Conservation (phyloP, 2,888 invertebrate species). For the Therioaphis trifolii region DNA sequence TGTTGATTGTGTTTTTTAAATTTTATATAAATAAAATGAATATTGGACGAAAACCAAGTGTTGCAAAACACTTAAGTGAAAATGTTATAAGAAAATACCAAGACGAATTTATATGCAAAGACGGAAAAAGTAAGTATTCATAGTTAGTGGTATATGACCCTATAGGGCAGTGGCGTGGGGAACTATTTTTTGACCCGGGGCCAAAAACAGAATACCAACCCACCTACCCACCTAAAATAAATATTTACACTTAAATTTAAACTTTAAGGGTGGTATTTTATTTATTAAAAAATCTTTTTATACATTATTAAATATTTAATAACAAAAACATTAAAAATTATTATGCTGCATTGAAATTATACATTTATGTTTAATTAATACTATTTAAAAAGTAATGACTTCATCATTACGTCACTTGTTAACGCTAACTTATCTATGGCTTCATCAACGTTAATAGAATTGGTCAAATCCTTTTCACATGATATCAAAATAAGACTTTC, state of each 20-base stretch:
- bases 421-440: slow-evolving; percentile 21
- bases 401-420: slow-evolving; percentile 25
- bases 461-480: slow-evolving; percentile 21
- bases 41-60: too few relatives aligned
- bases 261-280: background rate
- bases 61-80: too few relatives aligned
- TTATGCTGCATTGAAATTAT: background rate
- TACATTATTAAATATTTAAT: background rate
- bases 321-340: background rate
- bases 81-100: too few relatives aligned
- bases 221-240: background rate
- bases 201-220: background rate
- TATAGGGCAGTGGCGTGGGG: background rate
- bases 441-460: slow-evolving; percentile 19
- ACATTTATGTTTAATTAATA: background rate
- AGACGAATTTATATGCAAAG: too few relatives aligned
- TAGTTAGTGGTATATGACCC: too few relatives aligned
- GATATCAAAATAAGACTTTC: slow-evolving; percentile 32
- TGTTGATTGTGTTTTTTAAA: too few relatives aligned
- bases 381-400: slow-evolving; percentile 35
- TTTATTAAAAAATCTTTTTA: background rate
- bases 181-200: too few relatives aligned
- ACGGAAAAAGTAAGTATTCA: too few relatives aligned
- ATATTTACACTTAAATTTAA: slow-evolving; percentile 11
- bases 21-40: too few relatives aligned